Base-by-base conservation (phyloP, 2,888 invertebrate genomes). In the Halictus ligatus region DNA sequence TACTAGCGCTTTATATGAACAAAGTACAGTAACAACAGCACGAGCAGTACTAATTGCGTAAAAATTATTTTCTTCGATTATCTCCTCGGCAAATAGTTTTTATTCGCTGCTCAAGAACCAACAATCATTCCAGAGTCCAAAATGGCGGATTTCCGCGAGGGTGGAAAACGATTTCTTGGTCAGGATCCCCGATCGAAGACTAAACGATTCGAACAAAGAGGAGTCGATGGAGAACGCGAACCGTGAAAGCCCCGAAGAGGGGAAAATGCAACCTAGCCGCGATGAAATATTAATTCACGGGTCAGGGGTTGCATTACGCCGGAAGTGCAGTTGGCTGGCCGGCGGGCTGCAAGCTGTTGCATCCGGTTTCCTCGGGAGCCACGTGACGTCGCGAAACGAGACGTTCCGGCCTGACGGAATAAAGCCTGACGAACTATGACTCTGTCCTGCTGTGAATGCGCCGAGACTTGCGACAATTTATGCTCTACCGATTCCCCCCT, bases 211-310 rank as follows among this genome's bases (percentile, higher is more conserved):
- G 81, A 79, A 85, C 87, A 87, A 87, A 89, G 43, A 73, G 80
- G 64, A 72, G 86, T 80, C 83, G 84, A 85, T 73, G 88, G 69
- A 74, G 73, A 74, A 78, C 80, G 73, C 78, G 73, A 77, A 72
- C 67, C 73, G 79, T 29, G 69, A 75, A 84, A 82, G 64, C 58
- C 71, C 54, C 46, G 71, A 71, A 64, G 75, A n/a, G 13, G 78
- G n/a, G 69, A 58, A 25, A 76, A 50, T 40, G 84, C 29, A 91
- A 90, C 89, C 91, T 85, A 84, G 86, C 86, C 87, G 84, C 84
- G 91, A 91, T 93, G 92, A 94, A 93, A 94, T 93, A 94, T 94
- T 93, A 93, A 93, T 93, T 93, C 90, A 91, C 91, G 91, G 92
- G 85, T 89, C 90, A 89, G 82, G 79, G 89, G 87, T 83, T 89